Conservation (phyloP, 2,797 vertebrate species). For the Catharus ustulatus region DNA sequence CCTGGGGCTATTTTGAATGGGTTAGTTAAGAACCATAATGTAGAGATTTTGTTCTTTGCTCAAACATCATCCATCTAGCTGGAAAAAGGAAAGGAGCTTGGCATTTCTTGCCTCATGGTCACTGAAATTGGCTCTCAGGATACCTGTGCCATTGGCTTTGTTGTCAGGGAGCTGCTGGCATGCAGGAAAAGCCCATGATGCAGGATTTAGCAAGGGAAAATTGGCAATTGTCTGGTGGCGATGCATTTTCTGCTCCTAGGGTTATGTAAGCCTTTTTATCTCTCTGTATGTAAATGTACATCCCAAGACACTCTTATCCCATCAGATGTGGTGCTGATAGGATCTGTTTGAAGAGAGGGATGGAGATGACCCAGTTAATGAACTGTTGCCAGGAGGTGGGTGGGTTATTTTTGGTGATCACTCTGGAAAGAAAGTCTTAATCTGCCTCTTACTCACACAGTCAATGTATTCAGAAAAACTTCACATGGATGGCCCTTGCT, state of each 20-base stretch:
- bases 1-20: slow-evolving; percentile 16
- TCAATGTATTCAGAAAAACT: rapidly evolving
- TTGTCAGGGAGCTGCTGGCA: not conserved
- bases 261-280: not conserved
- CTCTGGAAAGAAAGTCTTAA: not conserved
- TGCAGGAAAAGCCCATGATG: not conserved
- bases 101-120: slow-evolving; percentile 4
- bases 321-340: not conserved
- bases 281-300: not conserved
- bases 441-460: not conserved
- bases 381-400: not conserved
- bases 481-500: not conserved
- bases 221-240: not conserved
- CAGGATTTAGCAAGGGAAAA: slow-evolving; percentile 3
- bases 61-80: slow-evolving; percentile 25
- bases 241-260: not conserved
- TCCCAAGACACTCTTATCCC: not conserved
- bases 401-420: not conserved
- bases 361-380: not conserved
- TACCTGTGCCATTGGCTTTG: slow-evolving; percentile 5
- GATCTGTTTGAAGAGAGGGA: not conserved
- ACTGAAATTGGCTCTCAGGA: not conserved
- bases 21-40: slow-evolving; percentile 16
- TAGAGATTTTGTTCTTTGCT: slow-evolving; percentile 33
- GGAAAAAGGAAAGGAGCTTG: slow-evolving; percentile 12